Percentiles rank a stretch among this genome's conserved stretches.
phyloP scores from a whole-genome alignment of 2,113 vertebrate genomes.

The Numida meleagris region DNA sequence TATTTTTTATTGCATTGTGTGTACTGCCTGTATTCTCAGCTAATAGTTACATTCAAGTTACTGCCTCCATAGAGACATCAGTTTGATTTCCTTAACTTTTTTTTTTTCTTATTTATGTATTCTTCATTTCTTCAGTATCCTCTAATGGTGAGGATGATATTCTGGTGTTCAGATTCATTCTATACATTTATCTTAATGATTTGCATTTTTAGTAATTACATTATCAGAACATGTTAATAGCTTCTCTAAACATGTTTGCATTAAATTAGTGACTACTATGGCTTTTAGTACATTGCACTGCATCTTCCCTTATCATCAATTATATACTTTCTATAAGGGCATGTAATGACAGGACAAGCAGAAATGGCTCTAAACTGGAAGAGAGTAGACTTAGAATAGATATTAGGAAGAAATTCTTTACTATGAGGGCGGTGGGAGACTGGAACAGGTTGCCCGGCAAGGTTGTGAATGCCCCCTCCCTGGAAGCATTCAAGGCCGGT shows the following conservation, averaged over 20 bases:
- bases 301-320: not conserved
- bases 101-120: not conserved
- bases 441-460: no score
- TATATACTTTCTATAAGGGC: no score
- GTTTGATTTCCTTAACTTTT: not conserved
- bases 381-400: no score
- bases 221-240: not conserved
- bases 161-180: not conserved
- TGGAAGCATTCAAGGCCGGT: no score
- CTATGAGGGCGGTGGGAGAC: no score
- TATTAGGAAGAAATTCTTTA: no score
- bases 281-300: not conserved
- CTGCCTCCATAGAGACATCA: not conserved
- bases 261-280: not conserved
- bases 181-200: not conserved
- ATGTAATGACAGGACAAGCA: no score
- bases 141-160: not conserved
- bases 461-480: no score
- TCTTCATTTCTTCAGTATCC: not conserved
- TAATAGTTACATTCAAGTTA: not conserved
- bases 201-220: not conserved
- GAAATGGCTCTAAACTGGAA: no score
- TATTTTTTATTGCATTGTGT: not conserved
- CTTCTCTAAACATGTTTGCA: not conserved
- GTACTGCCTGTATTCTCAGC: not conserved